phyloP scores from a whole-genome alignment of 2,797 vertebrate species.

The Tenualosa thibaudeaui region DNA sequence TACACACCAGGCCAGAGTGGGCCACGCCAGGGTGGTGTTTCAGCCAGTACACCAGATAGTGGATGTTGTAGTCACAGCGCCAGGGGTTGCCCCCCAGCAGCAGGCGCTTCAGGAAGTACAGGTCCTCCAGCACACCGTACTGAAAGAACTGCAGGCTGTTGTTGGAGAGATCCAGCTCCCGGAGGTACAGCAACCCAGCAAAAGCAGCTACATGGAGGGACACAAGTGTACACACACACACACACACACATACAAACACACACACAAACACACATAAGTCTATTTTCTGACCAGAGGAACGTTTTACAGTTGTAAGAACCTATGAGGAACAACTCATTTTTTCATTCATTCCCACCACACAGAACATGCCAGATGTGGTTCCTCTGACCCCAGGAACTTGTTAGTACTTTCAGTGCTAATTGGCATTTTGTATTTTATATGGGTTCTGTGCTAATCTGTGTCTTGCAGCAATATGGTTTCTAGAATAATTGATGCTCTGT shows the following conservation, averaged over 20 bases:
- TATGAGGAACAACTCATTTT: too few species aligned
- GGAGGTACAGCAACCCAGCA: constrained; percentile 84
- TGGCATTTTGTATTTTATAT: too few species aligned
- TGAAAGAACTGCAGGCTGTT: constrained; percentile 90
- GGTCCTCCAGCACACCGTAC: constrained; percentile 91
- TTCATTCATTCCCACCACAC: too few species aligned
- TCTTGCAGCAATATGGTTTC: too few species aligned
- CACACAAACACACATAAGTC: neutral
- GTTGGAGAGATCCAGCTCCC: constrained; percentile 93
- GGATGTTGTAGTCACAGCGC: constrained; percentile 97
- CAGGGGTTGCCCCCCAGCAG: constrained; percentile 90
- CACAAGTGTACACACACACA: neutral
- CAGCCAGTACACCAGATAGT: constrained; percentile 97
- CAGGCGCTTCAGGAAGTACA: constrained; percentile 91
- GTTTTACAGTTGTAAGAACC: too few species aligned
- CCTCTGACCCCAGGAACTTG: too few species aligned
- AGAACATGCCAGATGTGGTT: too few species aligned
- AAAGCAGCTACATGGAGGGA: constrained; percentile 80
- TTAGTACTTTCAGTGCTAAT: too few species aligned
- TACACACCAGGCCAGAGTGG: constrained; percentile 86
- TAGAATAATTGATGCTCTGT: too few species aligned
- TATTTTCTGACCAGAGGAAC: neutral
- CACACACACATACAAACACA: neutral
- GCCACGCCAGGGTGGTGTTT: constrained; percentile 88
- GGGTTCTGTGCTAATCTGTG: too few species aligned